Conservation (phyloP, 2,888 invertebrate species). For the Trichacis sp. region DNA sequence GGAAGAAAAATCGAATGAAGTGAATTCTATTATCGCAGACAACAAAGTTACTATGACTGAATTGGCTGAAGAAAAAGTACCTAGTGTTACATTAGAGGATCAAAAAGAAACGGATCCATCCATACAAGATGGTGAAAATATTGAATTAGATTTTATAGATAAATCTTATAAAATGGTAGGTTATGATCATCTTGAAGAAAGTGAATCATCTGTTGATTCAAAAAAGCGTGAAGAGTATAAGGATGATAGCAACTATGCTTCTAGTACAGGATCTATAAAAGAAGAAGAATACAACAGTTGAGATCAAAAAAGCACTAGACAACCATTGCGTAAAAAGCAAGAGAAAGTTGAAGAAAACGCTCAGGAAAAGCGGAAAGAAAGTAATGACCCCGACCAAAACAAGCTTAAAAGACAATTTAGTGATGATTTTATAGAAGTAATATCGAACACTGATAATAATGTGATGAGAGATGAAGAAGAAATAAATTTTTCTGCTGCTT, state of each 20-base stretch:
- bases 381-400: background rate
- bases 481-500: background rate
- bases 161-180: conserved; percentile 22
- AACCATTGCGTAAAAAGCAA: conserved; percentile 31
- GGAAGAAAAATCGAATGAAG: background rate
- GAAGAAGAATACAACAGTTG: conserved; percentile 5
- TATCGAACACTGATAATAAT: background rate
- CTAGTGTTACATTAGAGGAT: background rate
- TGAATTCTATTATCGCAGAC: conserved; percentile 10
- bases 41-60: conserved; percentile 14
- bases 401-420: conserved; percentile 22
- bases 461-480: background rate
- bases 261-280: conserved; percentile 2
- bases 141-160: conserved; percentile 1
- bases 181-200: conserved; percentile 20
- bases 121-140: conserved; percentile 7
- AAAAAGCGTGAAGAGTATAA: background rate
- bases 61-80: conserved; percentile 2
- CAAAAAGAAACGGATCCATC: background rate
- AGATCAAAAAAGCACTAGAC: conserved; percentile 9
- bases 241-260: background rate
- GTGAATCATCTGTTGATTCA: conserved; percentile 5
- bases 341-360: conserved; percentile 24
- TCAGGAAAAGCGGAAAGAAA: conserved; percentile 9
- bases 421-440: conserved; percentile 23